Evolutionary conservation across 2,888 invertebrate species (phyloP), one percentile per base, ranked within the genome.

Genomic region (Catocala sponsa): DNA sequence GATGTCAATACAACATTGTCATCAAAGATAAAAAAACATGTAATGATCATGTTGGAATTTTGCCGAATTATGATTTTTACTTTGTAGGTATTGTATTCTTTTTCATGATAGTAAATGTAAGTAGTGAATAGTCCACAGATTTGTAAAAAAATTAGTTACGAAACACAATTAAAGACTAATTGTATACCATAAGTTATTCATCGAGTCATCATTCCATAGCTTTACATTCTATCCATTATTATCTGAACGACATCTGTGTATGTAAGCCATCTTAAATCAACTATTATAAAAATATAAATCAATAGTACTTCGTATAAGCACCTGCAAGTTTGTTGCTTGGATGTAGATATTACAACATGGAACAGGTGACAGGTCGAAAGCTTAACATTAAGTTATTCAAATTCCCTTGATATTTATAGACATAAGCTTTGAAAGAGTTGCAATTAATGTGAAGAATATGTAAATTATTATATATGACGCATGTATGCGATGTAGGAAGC

Each of bases 311-410:
- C 1, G 12, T 32, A 53, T 13, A 12, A n/a, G 6, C 12, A n/a
- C 12, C 9, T 46, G 46, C 46, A 46, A 47, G 25, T 1, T 47
- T 47, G 41, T 41, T 13, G 6, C 25, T 38, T 38, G 1, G 35
- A 49, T 72, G 47, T 51, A 53, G 25, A 53, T 41, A 52, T 61
- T 69, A 50, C 56, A 44, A 46, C 54, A 70, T 38, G 5, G 9
- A 47, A 47, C 11, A 38, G 35, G 25, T 46, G 55, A 42, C 54
- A 59, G 1, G 51, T 25, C 53, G 41, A 44, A 59, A 59, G 41
- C 49, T 13, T 10, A 54, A 12, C 10, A 41, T 33, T 48, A 53
- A 35, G 13, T 6, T 42, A 50, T 33, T 7, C 35, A 38, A 25
- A 49, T 54, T 56, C 1, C 32, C 13, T 50, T 25, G 25, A 53